A percentile compares a stretch with the other conserved stretches of the same genome.
These are phyloP conservation scores for Mareca strepera DNA, from an alignment of 2,797 vertebrate genomes.

Conservation along the genomic window DNA sequence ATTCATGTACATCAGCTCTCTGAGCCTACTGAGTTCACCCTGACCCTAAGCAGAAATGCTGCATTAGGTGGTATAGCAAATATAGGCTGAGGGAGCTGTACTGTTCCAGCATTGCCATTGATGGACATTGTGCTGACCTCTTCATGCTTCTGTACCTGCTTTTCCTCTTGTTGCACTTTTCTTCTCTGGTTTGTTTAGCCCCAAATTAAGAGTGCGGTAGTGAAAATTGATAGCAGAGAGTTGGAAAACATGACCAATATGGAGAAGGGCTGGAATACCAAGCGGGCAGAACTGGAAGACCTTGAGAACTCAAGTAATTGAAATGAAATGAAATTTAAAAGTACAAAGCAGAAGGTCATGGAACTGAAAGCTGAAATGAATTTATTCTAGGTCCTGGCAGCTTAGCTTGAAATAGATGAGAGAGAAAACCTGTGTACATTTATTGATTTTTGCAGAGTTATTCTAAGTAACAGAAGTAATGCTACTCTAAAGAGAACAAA, in stretches of 20 bases:
- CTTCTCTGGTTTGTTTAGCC: background rate
- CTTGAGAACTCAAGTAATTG: slow-evolving; percentile 50
- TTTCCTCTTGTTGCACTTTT: background rate
- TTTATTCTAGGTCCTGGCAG: slow-evolving; percentile 47
- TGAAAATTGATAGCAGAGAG: background rate
- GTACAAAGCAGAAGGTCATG: slow-evolving; percentile 54
- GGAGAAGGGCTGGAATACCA: slow-evolving; percentile 36
- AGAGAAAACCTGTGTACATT: slow-evolving; percentile 26
- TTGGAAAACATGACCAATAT: background rate
- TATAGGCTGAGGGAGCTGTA: background rate
- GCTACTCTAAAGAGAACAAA: slow-evolving; percentile 9
- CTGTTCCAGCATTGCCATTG: background rate
- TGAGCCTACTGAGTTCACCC: background rate
- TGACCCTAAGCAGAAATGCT: background rate
- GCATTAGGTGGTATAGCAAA: background rate
- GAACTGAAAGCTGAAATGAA: slow-evolving; percentile 31
- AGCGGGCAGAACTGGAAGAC: slow-evolving; percentile 29
- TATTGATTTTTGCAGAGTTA: slow-evolving; percentile 57
- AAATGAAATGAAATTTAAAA: slow-evolving; percentile 66
- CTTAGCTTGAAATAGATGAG: slow-evolving; percentile 50
- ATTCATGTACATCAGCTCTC: background rate
- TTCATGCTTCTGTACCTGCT: background rate
- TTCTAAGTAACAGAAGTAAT: slow-evolving; percentile 31
- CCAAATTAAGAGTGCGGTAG: background rate
- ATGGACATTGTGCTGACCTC: background rate